Evolutionary conservation across 64 coral and sea anemone genomes (phyloP).

Genomic region (Pocillopora damicornis): DNA sequence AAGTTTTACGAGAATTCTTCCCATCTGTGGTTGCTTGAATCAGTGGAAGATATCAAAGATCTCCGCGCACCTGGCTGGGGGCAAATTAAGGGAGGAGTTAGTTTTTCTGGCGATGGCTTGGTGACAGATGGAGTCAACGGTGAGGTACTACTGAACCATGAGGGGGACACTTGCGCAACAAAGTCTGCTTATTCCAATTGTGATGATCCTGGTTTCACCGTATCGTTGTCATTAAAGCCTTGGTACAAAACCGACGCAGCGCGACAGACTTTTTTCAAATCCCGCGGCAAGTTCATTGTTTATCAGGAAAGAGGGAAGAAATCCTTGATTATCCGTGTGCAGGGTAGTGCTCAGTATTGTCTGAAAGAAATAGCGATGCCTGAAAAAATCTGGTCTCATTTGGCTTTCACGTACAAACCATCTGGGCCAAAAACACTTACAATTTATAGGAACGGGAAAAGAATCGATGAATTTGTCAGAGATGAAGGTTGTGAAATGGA

Average conservation of each 20-base stretch:
- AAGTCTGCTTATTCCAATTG: not conserved
- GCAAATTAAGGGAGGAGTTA: not conserved
- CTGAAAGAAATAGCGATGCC: conserved; percentile 5
- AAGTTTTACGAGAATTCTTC: not conserved
- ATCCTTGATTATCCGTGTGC: not conserved
- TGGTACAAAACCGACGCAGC: not conserved
- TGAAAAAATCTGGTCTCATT: conserved; percentile 1
- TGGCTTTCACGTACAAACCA: not conserved
- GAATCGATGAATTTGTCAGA: not conserved
- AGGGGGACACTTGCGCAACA: not conserved
- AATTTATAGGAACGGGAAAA: not conserved
- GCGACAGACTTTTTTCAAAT: conserved; percentile 13
- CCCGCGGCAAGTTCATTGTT: conserved; percentile 13
- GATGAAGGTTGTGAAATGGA: not conserved
- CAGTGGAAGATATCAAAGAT: conserved; percentile 6
- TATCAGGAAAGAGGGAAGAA: not conserved
- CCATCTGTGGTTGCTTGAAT: conserved; percentile 29
- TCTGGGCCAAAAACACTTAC: not conserved
- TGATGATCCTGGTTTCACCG: not conserved
- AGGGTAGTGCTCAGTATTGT: not conserved
- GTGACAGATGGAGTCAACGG: conserved; percentile 1
- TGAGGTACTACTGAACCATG: not conserved
- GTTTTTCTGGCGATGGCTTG: not conserved
- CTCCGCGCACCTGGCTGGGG: not conserved
- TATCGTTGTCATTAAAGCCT: not conserved